Percentiles rank a stretch among this genome's conserved stretches.
Evolutionary conservation across 2,113 vertebrate species (phyloP).

Genomic region (Thamnaconus septentrionalis): DNA sequence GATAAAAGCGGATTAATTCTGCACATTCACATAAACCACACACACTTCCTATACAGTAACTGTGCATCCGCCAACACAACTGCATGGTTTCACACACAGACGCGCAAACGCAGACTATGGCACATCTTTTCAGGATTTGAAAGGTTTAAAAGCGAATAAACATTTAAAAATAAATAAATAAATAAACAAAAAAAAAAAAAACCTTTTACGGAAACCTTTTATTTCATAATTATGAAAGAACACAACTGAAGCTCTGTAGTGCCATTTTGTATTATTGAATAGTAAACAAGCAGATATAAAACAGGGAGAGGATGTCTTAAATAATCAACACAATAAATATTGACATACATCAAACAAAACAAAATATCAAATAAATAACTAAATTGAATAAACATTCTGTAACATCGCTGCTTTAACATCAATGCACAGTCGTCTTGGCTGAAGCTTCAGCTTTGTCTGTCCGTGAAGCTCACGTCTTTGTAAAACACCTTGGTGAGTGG

Average conservation of each 20-base stretch:
- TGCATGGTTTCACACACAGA: constrained; percentile 15
- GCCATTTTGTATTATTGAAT: constrained; percentile 1
- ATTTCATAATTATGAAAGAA: constrained; percentile 12
- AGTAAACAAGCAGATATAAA: constrained; percentile 1
- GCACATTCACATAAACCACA: constrained; percentile 62
- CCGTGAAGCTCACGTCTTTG: constrained; percentile 72
- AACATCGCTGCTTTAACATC: not conserved
- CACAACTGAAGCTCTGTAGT: not conserved
- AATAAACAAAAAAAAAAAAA: not conserved
- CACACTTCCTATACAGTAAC: constrained; percentile 56
- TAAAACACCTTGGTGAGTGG: constrained; percentile 79
- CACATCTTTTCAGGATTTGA: not conserved
- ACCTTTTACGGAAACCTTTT: constrained; percentile 31
- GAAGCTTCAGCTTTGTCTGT: not conserved
- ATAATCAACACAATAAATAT: constrained; percentile 51
- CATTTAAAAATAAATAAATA: constrained; percentile 8
- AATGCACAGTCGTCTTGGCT: not conserved
- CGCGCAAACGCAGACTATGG: not conserved
- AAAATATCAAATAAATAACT: constrained; percentile 26
- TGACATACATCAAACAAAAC: constrained; percentile 33
- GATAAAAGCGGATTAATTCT: constrained; percentile 42
- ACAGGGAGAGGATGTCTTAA: not conserved
- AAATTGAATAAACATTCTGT: constrained; percentile 13
- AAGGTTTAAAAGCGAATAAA: not conserved
- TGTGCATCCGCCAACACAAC: constrained; percentile 37